Evolutionary conservation across 2,113 vertebrate species (phyloP), one percentile per base, ranked within the genome.

Genomic region (Microcebus griseorufus): DNA sequence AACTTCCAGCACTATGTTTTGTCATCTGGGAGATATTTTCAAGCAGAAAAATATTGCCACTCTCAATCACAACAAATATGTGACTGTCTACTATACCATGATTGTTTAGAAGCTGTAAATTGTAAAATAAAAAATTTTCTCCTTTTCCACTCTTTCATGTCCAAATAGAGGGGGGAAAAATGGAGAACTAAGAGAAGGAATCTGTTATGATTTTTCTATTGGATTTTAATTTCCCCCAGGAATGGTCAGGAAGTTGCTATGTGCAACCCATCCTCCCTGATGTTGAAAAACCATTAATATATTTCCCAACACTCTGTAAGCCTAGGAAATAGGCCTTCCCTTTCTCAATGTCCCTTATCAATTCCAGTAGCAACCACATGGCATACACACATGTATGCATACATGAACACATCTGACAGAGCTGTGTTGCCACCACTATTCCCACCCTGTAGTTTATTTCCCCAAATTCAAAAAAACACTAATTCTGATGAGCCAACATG

Each of bases 261-360:
- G 27, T 76, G 45, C 23, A 95, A 81, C 12, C 65, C 14, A 4
- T 93, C 45, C 65, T 78, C 34, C 69, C n/a, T 32, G 84, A 27
- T 55, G n/a, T 42, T 85, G 65, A 94, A 96, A 97, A 92, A 62
- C 5, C 67, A 82, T 53, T 55, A 55, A 55, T 55, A 0, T 79
- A 65, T 95, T 96, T 92, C 93, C 65, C 90, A 88, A 55, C 76
- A 79, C 16, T 78, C 76, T 78, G 14, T 42, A 95, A 92, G 25
- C 58, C 58, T 39, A 82, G 32, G 18, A 70, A 45, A 89, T 32
- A 32, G 9, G 2, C 37, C 27, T 72, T 22, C 11, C 51, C n/a
- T 29, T 17, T 67, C 76, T 78, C 18, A 88, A 79, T 34, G 84
- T 51, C 39, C 14, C 42, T 70, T 76, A 91, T 22, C 90, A 64